Conservation (phyloP, 2,113 vertebrate species). For the Amphilophus citrinellus region DNA sequence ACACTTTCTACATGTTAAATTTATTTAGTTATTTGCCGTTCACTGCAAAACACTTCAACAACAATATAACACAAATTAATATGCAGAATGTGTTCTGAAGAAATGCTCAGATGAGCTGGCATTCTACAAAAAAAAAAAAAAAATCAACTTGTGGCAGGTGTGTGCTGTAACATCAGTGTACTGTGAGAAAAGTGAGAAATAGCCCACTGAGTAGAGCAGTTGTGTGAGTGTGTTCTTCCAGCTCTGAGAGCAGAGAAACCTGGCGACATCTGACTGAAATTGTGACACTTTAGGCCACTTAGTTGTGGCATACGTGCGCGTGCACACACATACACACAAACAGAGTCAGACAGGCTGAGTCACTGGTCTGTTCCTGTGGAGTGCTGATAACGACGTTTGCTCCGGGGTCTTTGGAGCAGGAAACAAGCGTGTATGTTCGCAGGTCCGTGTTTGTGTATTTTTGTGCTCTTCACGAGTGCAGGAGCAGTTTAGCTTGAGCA, state of each 20-base stretch:
- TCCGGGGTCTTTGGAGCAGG: constrained; percentile 54
- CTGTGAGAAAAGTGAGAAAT: not conserved
- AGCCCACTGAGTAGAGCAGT: not conserved
- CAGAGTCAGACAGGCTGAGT: constrained; percentile 57
- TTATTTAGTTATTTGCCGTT: not conserved
- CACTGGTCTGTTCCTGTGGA: constrained; percentile 68
- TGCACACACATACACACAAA: constrained; percentile 22
- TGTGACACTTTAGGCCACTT: constrained; percentile 42
- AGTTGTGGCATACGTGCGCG: not conserved
- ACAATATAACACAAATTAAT: not conserved
- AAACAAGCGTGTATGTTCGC: constrained; percentile 25
- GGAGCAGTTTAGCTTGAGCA: constrained; percentile 22
- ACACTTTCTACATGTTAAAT: not conserved
- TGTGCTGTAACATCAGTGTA: not conserved
- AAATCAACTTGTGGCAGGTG: not conserved
- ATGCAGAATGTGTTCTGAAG: not conserved
- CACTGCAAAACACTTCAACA: not conserved
- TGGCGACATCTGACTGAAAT: constrained; percentile 40
- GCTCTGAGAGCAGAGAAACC: constrained; percentile 34
- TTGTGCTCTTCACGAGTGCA: constrained; percentile 40
- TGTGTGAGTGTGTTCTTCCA: constrained; percentile 31
- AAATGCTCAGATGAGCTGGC: not conserved
- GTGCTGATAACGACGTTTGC: constrained; percentile 72
- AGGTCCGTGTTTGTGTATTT: constrained; percentile 19
- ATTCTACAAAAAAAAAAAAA: not conserved